These are phyloP conservation scores for Nannoperca obscura DNA, from an alignment of 2,797 vertebrate species.

Conservation along the genomic window DNA sequence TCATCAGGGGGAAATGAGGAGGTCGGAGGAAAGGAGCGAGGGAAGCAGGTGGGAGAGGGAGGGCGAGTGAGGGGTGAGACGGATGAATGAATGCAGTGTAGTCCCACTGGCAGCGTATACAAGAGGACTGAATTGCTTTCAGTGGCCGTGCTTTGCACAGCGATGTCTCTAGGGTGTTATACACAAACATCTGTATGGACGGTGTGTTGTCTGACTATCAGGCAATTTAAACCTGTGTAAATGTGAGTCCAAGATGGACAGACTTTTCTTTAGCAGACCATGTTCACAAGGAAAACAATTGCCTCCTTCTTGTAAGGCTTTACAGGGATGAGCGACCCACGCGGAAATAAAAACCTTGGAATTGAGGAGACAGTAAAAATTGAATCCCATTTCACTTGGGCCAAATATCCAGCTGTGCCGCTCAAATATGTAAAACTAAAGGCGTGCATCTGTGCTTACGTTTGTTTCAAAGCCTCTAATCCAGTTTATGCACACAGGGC, in stretches of 20 bases:
- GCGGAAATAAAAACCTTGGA: slow-evolving; percentile 46
- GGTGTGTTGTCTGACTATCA: slow-evolving; percentile 33
- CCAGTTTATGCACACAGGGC: slow-evolving; percentile 70
- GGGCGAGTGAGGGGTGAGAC: slow-evolving; percentile 44
- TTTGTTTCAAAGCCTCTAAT: slow-evolving; percentile 69
- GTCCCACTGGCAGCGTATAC: slow-evolving; percentile 64
- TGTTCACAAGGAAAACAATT: slow-evolving; percentile 55
- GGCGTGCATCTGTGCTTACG: slow-evolving; percentile 50
- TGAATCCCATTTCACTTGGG: slow-evolving; percentile 56
- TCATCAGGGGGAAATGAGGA: slow-evolving; percentile 52
- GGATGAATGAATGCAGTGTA: slow-evolving; percentile 78
- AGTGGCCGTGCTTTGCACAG: slow-evolving; percentile 67
- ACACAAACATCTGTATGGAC: slow-evolving; percentile 64
- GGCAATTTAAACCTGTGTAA: slow-evolving; percentile 57
- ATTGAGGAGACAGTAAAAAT: slow-evolving; percentile 57
- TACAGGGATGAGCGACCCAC: slow-evolving; percentile 44
- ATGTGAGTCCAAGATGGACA: slow-evolving; percentile 43
- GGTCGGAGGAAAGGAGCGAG: slow-evolving; percentile 43
- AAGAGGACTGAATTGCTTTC: slow-evolving; percentile 68
- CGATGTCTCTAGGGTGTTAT: slow-evolving; percentile 58
- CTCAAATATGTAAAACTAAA: slow-evolving; percentile 70
- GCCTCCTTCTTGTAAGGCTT: slow-evolving; percentile 47
- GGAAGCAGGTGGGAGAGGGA: slow-evolving; percentile 70
- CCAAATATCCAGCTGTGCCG: slow-evolving; percentile 58
- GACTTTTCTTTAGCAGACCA: slow-evolving; percentile 43